These are phyloP conservation scores for Hucho hucho DNA, from an alignment of 2,113 vertebrate genomes.

Conservation along the genomic window DNA sequence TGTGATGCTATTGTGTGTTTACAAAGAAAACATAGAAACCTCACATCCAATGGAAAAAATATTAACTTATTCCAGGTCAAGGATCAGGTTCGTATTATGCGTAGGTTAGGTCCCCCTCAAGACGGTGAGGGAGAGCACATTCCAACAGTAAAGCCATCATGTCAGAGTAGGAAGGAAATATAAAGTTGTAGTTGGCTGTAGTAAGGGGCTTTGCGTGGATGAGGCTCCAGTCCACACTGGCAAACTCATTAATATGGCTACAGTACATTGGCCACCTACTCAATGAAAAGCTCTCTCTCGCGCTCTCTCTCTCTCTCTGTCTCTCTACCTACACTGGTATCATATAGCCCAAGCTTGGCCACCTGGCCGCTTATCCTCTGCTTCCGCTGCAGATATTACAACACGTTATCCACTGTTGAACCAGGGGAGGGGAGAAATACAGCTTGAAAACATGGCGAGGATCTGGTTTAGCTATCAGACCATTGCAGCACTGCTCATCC, in stretches of 20 bases:
- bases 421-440: slow-evolving; percentile 26
- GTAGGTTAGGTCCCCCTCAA: slow-evolving; percentile 1
- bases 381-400: slow-evolving; percentile 36
- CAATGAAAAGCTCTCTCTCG: background rate
- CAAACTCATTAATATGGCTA: slow-evolving; percentile 27
- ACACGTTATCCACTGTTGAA: background rate
- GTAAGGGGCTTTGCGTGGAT: slow-evolving; percentile 14
- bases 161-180: slow-evolving; percentile 40
- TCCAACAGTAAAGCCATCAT: slow-evolving; percentile 34
- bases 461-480: slow-evolving; percentile 11
- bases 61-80: slow-evolving; percentile 26
- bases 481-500: background rate
- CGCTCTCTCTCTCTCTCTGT: background rate
- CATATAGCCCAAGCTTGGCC: slow-evolving; percentile 21
- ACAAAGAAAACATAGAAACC: slow-evolving; percentile 15
- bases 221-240: slow-evolving; percentile 25
- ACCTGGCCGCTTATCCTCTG: slow-evolving; percentile 2
- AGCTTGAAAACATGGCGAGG: slow-evolving; percentile 21
- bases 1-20: slow-evolving; percentile 11
- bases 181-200: slow-evolving; percentile 9
- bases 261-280: background rate
- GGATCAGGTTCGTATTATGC: slow-evolving; percentile 25
- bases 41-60: slow-evolving; percentile 21
- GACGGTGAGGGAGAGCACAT: too few relatives aligned
- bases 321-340: slow-evolving; percentile 23